phyloP scores from a whole-genome alignment of 1,140 invertebrate genomes.

The Drosophila kanapiae region DNA sequence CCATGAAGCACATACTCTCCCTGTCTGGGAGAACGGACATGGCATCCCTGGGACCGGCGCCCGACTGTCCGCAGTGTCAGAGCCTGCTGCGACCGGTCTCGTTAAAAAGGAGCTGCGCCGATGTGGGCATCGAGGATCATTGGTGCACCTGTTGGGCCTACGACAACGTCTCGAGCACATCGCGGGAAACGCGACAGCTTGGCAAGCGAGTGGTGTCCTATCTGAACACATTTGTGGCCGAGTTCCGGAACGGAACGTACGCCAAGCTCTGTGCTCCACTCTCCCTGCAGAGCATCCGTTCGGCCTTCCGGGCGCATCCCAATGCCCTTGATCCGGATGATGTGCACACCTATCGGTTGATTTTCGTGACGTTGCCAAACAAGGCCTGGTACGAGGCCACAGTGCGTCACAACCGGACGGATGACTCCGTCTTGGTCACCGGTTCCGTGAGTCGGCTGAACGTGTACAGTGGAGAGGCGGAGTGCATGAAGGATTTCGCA shows the following conservation, averaged over 20 bases:
- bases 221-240: slow-evolving; percentile 80
- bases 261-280: slow-evolving; percentile 60
- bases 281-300: slow-evolving; percentile 40
- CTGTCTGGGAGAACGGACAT: slow-evolving; percentile 85
- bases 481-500: slow-evolving; percentile 86
- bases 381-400: slow-evolving; percentile 88
- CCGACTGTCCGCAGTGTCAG: slow-evolving; percentile 88
- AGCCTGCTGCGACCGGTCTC: slow-evolving; percentile 89
- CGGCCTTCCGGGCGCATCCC: slow-evolving; percentile 57
- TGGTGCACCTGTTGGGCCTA: slow-evolving; percentile 92
- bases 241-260: slow-evolving; percentile 67
- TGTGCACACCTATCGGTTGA: slow-evolving; percentile 72
- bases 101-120: slow-evolving; percentile 89
- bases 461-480: slow-evolving; percentile 86
- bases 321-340: slow-evolving; percentile 23
- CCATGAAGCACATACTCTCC: slow-evolving; percentile 85
- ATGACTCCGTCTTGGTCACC: slow-evolving; percentile 55
- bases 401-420: slow-evolving; percentile 81
- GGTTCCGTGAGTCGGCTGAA: slow-evolving; percentile 88
- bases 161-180: slow-evolving; percentile 81
- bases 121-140: slow-evolving; percentile 90
- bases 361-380: slow-evolving; percentile 87
- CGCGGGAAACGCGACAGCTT: slow-evolving; percentile 84
- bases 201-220: slow-evolving; percentile 86
- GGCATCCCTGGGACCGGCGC: slow-evolving; percentile 67